Conservation (phyloP, 1,140 invertebrate species). For the Olivierus martensii region DNA sequence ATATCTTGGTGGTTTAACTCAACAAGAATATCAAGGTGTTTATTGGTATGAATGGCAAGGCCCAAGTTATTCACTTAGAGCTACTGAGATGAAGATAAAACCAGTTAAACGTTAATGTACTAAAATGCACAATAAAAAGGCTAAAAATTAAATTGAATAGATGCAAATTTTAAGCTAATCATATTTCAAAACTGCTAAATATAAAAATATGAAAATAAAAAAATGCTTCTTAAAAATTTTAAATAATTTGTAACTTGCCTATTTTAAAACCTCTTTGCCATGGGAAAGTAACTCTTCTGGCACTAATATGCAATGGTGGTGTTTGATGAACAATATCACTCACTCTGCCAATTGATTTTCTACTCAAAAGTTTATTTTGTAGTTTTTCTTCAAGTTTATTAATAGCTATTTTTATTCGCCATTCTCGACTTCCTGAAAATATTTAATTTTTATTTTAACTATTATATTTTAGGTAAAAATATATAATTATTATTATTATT, state of each 20-base stretch:
- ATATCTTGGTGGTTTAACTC: slow-evolving; percentile 59
- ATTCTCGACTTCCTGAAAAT: slow-evolving; percentile 11
- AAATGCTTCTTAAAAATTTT: too few species aligned
- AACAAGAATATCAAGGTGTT: slow-evolving; percentile 24
- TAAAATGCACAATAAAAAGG: too few species aligned
- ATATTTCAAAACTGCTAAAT: too few species aligned
- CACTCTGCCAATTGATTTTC: slow-evolving; percentile 55
- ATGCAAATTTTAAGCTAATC: too few species aligned
- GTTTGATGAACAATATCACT: slow-evolving; percentile 34
- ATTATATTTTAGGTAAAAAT: too few species aligned
- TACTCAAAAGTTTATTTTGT: slow-evolving; percentile 44
- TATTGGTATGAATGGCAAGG: slow-evolving; percentile 75
- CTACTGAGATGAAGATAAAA: slow-evolving; percentile 63
- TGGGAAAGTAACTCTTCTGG: slow-evolving; percentile 60
- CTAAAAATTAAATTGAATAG: too few species aligned
- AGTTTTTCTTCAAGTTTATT: slow-evolving; percentile 42
- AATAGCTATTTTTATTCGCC: slow-evolving; percentile 39
- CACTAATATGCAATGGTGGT: slow-evolving; percentile 40
- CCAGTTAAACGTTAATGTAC: slow-evolving; percentile 19
- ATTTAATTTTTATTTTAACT: too few species aligned
- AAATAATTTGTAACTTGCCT: slow-evolving; percentile 35
- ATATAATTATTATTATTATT: too few species aligned
- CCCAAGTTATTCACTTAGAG: slow-evolving; percentile 37
- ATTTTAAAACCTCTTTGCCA: slow-evolving; percentile 89
- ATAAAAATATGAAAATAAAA: too few species aligned